Evolutionary conservation across 2,113 vertebrate species (phyloP), one percentile per base, ranked within the genome.

Genomic region (Xenotilapia caudafasciata): DNA sequence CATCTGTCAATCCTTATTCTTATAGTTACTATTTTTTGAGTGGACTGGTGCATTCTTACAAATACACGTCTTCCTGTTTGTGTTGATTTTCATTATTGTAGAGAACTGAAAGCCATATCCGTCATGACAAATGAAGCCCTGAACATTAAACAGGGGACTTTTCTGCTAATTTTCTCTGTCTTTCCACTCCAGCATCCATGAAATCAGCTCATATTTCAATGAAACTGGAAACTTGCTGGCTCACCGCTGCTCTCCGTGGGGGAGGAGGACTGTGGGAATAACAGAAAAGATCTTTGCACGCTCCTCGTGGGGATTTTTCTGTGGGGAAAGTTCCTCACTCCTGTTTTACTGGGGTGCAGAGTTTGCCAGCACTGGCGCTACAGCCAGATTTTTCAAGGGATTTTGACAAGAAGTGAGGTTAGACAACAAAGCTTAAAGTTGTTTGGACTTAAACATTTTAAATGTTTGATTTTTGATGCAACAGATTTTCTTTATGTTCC

Each of bases 211-310:
- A 35, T 55, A 42, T 86, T 79, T 86, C 53, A 80, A 6, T 60
- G 47, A 55, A 68, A 23, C 23, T 15, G 13, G 65, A 42, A 65
- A 65, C 9, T 7, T n/a, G n/a, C 60, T 85, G 89, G 82, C 88
- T 80, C 73, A 7, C 51, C 42, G 86, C 85, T 82, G 82, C 49
- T 65, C 82, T 85, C 86, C 13, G 4, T 68, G 83, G 88, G 91
- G 91, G 75, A 82, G 19, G 31, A 40, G 51, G 82, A 79, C 56
- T 88, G 81, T 88, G 90, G 70, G 90, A 91, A 88, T 77, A 80
- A 80, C 15, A 83, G 55, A 86, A 55, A 80, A 84, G 62, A 51
- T 6, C 86, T 65, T 79, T 84, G 84, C 65, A 45, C 77, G 38
- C 85, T 23, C 56, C 60, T 84, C 2, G 9, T 38, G 70, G 82